Base-by-base conservation (phyloP, 1,140 invertebrate genomes). In the Drosophila bocqueti region DNA sequence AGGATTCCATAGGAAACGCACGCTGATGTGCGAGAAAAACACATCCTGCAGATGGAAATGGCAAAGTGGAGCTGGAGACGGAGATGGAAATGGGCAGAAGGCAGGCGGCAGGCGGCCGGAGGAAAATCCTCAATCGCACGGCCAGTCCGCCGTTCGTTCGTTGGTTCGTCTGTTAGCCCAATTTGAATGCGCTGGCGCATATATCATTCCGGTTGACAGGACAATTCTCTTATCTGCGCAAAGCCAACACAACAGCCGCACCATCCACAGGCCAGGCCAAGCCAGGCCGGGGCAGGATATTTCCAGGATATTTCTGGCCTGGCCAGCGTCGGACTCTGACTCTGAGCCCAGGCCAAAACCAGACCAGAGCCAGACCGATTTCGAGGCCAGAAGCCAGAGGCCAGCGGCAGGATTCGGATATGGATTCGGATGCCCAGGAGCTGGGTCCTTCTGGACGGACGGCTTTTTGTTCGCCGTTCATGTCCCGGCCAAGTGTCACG, bases 131-230 rank as follows among this genome's bases (percentile, higher is more conserved):
- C 60, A 59, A 63, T 67, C 49, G 69, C 80, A 80, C 77, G 73
- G 63, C 74, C 76, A 76, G 64, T 77, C 63, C 54, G 67, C 49
- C 69, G 50, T 29, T 66, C 29, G 59, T 29, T 66, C 31, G 59
- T 64, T 69, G 77, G 64, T 79, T 71, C 73, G 83, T 91, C 79
- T 90, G 83, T 83, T 92, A 91, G 91, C 91, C 91, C 91, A 92
- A 92, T 92, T 92, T 92, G 89, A 92, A 92, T 92, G 83, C 91
- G 87, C 91, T 91, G 83, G 85, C 91, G 91, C 91, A 92, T 92
- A 92, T 92, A 92, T 92, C 91, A 92, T 92, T 92, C 87, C 87
- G 82, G 91, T 91, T 92, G 91, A 92, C 91, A 92, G 91, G 91
- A 92, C 91, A 92, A 92, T 92, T 92, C 91, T 92, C 91, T 92